Conservation (phyloP, 2,888 invertebrate species). For the Campaea margaritaria region DNA sequence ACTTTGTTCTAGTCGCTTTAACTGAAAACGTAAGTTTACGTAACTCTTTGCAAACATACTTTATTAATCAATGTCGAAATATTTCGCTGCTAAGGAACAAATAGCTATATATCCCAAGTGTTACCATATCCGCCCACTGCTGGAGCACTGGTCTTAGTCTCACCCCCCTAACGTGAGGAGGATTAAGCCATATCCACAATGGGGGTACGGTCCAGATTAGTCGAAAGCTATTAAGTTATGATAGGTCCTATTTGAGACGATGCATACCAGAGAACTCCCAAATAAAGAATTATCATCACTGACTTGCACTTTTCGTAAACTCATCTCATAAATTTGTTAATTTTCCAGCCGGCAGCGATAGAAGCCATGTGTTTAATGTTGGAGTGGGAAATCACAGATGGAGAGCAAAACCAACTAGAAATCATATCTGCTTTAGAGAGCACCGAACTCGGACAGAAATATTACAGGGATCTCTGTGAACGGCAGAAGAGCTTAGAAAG, state of each 20-base stretch:
- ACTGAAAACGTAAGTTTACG: slow-evolving; percentile 87
- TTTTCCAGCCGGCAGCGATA: slow-evolving; percentile 82
- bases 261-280: too few relatives aligned
- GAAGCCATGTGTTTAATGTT: slow-evolving; percentile 91
- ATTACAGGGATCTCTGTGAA: slow-evolving; percentile 89
- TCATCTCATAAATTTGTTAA: slow-evolving; percentile 22
- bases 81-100: not conserved
- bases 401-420: slow-evolving; percentile 87
- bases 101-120: not conserved
- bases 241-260: too few relatives aligned
- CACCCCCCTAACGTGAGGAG: too few relatives aligned
- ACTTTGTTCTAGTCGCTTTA: slow-evolving; percentile 89
- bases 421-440: slow-evolving; percentile 90
- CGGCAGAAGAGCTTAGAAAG: slow-evolving; percentile 89
- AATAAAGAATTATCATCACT: too few relatives aligned
- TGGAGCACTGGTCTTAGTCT: too few relatives aligned
- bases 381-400: slow-evolving; percentile 88
- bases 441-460: slow-evolving; percentile 87
- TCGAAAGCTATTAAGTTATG: too few relatives aligned
- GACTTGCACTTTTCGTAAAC: too few relatives aligned
- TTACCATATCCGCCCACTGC: not conserved
- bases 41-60: too few relatives aligned
- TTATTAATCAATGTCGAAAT: not conserved
- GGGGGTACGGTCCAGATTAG: too few relatives aligned
- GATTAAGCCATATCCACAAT: too few relatives aligned